phyloP scores from a whole-genome alignment of 2,113 vertebrate genomes.

The Platycercus adscitus region DNA sequence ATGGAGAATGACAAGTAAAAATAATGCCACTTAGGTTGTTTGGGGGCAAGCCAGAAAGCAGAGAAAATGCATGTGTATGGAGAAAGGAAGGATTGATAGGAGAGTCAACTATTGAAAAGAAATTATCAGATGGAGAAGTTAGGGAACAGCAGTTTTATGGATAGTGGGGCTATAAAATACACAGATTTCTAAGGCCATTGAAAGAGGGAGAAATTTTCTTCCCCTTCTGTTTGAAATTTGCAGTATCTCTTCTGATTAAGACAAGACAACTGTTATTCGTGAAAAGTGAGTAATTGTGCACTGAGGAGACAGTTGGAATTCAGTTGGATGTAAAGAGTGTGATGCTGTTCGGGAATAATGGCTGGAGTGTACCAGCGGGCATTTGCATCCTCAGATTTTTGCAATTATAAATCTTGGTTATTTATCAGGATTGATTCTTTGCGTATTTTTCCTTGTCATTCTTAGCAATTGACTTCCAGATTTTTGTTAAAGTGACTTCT shows the following conservation, averaged over 20 bases:
- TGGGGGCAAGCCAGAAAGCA: not conserved
- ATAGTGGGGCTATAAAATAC: not conserved
- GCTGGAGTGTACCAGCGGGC: not conserved
- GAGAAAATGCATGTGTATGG: not conserved
- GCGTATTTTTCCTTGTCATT: not conserved
- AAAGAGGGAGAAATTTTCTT: not conserved
- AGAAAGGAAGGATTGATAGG: not conserved
- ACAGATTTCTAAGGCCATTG: not conserved
- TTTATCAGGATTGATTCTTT: slow-evolving; percentile 2
- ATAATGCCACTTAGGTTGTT: not conserved
- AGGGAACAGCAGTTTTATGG: not conserved
- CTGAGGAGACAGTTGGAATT: not conserved
- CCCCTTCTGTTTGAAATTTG: not conserved
- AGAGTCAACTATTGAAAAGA: not conserved
- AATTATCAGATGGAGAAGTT: not conserved
- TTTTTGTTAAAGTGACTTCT: slow-evolving; percentile 14
- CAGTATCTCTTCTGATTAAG: not conserved
- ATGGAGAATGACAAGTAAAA: not conserved
- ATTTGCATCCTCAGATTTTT: not conserved
- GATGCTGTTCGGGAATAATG: not conserved
- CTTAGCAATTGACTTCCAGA: not conserved
- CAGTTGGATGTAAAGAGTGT: not conserved
- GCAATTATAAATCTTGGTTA: not conserved
- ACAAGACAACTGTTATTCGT: not conserved
- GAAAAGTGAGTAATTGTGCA: not conserved